A percentile compares a stretch with the other conserved stretches of the same genome.
Evolutionary conservation across 2,113 vertebrate genomes (phyloP).

Genomic region (Limnothrissa miodon): DNA sequence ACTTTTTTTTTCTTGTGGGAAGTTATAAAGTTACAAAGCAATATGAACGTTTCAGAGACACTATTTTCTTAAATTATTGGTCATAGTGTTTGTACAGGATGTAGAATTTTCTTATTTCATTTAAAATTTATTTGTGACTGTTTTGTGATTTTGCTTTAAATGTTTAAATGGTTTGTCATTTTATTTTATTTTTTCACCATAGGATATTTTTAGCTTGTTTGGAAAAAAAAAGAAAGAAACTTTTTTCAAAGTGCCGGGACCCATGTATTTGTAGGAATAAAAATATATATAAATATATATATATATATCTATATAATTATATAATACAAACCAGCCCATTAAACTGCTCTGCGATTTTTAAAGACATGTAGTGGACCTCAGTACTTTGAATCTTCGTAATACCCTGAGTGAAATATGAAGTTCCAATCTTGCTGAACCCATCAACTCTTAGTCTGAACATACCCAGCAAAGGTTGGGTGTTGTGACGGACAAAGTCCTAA

Average conservation of each 20-base stretch:
- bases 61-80: constrained; percentile 87
- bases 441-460: not conserved
- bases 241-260: constrained; percentile 77
- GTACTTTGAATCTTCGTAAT: not conserved
- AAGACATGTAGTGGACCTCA: constrained; percentile 57
- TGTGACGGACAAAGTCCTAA: not conserved
- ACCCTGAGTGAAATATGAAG: not conserved
- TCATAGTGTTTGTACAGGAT: constrained; percentile 81
- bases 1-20: constrained; percentile 48
- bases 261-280: constrained; percentile 78
- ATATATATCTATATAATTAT: constrained; percentile 53
- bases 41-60: constrained; percentile 83
- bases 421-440: not conserved
- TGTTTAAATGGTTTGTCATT: constrained; percentile 57
- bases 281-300: constrained; percentile 66
- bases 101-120: constrained; percentile 67
- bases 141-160: constrained; percentile 55
- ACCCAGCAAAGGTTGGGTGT: not conserved
- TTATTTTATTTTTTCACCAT: constrained; percentile 70
- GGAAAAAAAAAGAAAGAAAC: constrained; percentile 67
- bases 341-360: constrained; percentile 78
- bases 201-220: constrained; percentile 75
- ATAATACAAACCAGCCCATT: constrained; percentile 65
- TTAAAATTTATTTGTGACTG: constrained; percentile 65
- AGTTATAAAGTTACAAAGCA: constrained; percentile 75